Evolutionary conservation across 35 echinoderm and acorn worm genomes (phyloP).

Genomic region (Anneissia japonica): DNA sequence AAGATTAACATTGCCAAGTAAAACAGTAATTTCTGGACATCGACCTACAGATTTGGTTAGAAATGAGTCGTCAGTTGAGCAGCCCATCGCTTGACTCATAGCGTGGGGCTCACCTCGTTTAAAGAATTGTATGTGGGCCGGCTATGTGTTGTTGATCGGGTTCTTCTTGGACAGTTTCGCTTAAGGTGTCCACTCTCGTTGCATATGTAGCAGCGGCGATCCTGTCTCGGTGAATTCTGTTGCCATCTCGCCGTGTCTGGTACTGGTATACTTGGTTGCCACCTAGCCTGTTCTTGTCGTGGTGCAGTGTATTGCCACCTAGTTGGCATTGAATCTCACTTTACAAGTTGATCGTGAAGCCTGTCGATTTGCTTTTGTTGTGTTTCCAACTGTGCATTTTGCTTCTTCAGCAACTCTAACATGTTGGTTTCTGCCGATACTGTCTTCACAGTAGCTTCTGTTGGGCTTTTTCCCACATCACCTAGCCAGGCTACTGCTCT

Average conservation of each 20-base stretch:
- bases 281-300: background rate
- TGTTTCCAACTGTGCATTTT: background rate
- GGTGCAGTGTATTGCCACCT: background rate
- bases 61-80: conserved; percentile 1
- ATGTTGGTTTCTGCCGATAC: background rate
- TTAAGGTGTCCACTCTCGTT: background rate
- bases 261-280: background rate
- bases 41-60: conserved; percentile 43
- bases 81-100: conserved; percentile 20
- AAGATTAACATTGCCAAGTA: conserved; percentile 12
- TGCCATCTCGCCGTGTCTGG: background rate
- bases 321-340: background rate
- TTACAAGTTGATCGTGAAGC: background rate
- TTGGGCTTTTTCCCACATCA: background rate
- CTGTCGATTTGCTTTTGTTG: background rate
- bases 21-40: conserved; percentile 27
- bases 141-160: background rate
- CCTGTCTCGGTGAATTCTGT: background rate
- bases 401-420: background rate
- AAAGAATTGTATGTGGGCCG: background rate
- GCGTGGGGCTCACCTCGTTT: conserved; percentile 25
- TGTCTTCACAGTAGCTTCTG: background rate
- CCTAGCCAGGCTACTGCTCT: too few relatives aligned
- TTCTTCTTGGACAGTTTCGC: background rate
- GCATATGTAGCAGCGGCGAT: background rate